These are phyloP conservation scores for Pelodiscus sinensis DNA, from an alignment of 2,113 vertebrate species.

Conservation along the genomic window DNA sequence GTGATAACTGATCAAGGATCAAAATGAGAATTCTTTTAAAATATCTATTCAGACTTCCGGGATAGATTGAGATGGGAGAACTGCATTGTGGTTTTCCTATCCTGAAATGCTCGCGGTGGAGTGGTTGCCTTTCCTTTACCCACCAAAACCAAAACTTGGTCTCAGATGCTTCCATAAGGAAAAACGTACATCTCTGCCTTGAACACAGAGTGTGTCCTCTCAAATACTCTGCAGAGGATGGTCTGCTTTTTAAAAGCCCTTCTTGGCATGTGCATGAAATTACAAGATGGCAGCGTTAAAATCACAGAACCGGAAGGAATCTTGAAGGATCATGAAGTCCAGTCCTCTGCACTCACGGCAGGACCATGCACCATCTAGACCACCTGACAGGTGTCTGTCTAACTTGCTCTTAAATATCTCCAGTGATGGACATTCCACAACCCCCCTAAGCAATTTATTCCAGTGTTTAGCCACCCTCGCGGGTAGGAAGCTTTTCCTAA, in stretches of 20 bases:
- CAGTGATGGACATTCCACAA: no score
- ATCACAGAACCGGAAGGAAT: background rate
- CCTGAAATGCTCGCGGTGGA: background rate
- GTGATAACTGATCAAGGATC: background rate
- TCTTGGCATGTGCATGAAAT: background rate
- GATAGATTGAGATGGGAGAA: background rate
- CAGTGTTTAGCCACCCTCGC: no score
- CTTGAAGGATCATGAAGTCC: no score
- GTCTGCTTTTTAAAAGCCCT: fast-evolving
- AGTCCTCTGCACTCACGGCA: no score
- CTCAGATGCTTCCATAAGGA: background rate
- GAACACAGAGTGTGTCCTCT: fast-evolving
- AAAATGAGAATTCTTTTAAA: background rate
- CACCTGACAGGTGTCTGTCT: no score
- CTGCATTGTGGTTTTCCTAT: background rate
- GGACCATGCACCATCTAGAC: no score
- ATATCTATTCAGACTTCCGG: background rate
- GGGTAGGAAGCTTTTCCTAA: no score
- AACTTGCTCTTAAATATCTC: no score
- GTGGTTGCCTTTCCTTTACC: background rate
- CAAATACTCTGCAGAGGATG: background rate
- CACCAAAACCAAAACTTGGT: background rate
- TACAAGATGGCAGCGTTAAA: background rate
- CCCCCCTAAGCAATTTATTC: no score
- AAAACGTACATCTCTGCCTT: background rate